These are phyloP conservation scores for Troides oblongomaculatus DNA, from an alignment of 2,888 invertebrate genomes.

Conservation along the genomic window DNA sequence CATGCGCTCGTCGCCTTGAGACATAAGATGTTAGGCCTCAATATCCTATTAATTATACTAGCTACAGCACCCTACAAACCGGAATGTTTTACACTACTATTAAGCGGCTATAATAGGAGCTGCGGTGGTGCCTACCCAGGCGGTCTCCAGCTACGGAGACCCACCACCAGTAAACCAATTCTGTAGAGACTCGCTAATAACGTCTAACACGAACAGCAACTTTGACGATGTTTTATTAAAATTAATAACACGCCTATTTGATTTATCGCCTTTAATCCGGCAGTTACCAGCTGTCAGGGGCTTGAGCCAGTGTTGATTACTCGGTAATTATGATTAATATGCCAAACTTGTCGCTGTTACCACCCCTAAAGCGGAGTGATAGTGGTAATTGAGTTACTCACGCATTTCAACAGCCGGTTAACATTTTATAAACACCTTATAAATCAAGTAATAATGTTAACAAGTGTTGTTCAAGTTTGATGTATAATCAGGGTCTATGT, in stretches of 20 bases:
- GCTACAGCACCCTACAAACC: no score
- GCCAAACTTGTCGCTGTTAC: slow-evolving; percentile 21
- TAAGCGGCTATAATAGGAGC: no score
- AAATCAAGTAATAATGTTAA: not conserved
- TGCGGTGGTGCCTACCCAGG: no score
- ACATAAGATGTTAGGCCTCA: no score
- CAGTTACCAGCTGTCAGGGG: slow-evolving; percentile 19
- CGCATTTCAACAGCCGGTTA: not conserved
- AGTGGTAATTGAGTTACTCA: slow-evolving; percentile 12
- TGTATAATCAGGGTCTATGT: no score
- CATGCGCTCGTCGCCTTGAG: no score
- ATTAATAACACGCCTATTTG: slow-evolving; percentile 18
- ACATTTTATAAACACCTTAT: not conserved
- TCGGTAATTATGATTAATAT: slow-evolving; percentile 28
- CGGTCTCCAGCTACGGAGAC: no score
- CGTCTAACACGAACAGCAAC: not conserved
- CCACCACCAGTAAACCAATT: no score
- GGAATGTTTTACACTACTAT: no score
- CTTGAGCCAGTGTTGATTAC: slow-evolving; percentile 23
- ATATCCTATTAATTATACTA: no score
- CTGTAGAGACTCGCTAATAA: no score
- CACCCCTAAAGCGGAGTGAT: slow-evolving; percentile 17
- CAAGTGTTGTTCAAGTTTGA: no score
- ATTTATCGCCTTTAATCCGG: slow-evolving; percentile 21
- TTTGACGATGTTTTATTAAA: slow-evolving; percentile 6